Evolutionary conservation across 2,888 invertebrate genomes (phyloP), one percentile per base, ranked within the genome.

Genomic region (Odontocerum albicorne): DNA sequence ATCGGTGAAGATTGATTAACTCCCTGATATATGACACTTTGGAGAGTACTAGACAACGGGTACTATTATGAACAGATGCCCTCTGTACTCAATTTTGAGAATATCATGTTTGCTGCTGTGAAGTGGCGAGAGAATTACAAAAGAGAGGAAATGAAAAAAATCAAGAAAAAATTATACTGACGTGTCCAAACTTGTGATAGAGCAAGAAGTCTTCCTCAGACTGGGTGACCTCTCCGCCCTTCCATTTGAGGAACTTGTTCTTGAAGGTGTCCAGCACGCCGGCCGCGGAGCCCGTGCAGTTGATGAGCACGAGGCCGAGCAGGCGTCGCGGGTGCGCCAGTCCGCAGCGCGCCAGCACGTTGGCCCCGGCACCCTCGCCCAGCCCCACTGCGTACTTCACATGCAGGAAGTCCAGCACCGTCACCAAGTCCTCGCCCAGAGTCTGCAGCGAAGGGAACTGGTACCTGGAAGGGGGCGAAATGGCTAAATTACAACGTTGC

Each of bases 161-260:
- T 67, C 64, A 62, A 65, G 64, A 73, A 66, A 64, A 67, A 63
- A 61, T 63, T 63, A 65, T 69, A 87, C 91, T 87, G 83, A 92
- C 92, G 74, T 90, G 88, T 71, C 93, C 94, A 72, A 93, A 93
- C 80, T 92, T 90, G 72, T 94, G 93, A 69, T 91, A 88, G 65
- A 92, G 84, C 62, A 94, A 80, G 72, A 92, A 93, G 66, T 90
- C 88, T 74, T 92, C 92, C 57, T 92, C 91, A 1, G 90, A 89
- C 63, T 91, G 90, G 55, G 90, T 89, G 73, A 93, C 91, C 67
- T 87, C 87, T 21, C 88, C 83, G 54, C 91, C 84, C 66, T 87
- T 88, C 90, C 92, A 90, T 65, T 87, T 84, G 60, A 92, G 88
- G 68, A 92, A 86, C 82, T 92, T 86, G 67, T 86, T 88, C 70